Evolutionary conservation across 2,888 invertebrate species (phyloP), one percentile per base, ranked within the genome.

Genomic region (Stenodema calcarata): DNA sequence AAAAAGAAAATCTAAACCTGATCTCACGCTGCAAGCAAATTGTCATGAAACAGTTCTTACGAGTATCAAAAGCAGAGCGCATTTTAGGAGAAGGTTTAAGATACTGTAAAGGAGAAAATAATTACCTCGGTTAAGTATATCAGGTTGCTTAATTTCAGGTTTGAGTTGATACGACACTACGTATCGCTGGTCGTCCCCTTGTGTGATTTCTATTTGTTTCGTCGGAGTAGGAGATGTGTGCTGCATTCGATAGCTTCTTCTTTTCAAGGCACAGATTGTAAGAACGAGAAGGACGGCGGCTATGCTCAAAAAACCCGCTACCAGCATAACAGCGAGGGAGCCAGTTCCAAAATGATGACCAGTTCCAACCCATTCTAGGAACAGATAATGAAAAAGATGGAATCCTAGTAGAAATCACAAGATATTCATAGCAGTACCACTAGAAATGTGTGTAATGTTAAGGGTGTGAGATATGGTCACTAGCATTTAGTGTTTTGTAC

Each of bases 111-210:
- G n/a, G n/a, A n/a, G 9, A 44, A 1, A 44, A 44, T 44, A 54
- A 54, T 70, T 28, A 92, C 92, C 92, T 91, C 92, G 91, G 91
- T 95, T 96, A 89, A 96, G 93, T 90, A 96, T 96, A 91, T 96
- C 95, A 27, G 95, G 95, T 89, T 95, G 95, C 47, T 92, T 86
- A 91, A 92, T 93, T 89, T 92, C 92, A 1, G 93, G 93, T 90
- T 96, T 96, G 88, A 96, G 93, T 14, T 96, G 96, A 89, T 96
- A 96, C 14, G 96, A 96, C 27, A 96, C 96, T 62, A 96, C 96
- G 90, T 96, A 96, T 89, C 96, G 93, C 89, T 96, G 94, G 89
- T 96, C 96, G 82, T 89, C 89, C 7, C 95, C 96, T 44, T 96
- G 95, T 89, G 96, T 96, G 62, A 96, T 94, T 91, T 95, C 95